Base-by-base conservation (phyloP, 2,113 vertebrate genomes). In the Hoplias malabaricus region DNA sequence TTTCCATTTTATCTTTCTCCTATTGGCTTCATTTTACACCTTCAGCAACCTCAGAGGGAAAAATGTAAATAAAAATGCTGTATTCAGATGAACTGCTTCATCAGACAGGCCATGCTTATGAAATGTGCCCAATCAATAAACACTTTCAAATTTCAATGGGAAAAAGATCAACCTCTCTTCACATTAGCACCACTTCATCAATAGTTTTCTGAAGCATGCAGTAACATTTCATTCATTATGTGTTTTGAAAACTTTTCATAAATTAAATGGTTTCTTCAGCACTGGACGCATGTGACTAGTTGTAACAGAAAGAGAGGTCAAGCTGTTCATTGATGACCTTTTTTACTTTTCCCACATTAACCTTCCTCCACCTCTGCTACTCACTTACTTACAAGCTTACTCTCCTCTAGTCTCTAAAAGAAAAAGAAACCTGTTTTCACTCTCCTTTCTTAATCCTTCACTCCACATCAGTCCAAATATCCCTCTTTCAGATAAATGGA, bases 371-470 rank as follows among this genome's bases (percentile, higher is more conserved):
- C 69, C 77, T 57, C 67, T 57, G 56, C 56, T 38, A 38, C 43
- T 54, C 53, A 68, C n/a, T 53, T n/a, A n/a, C n/a, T n/a, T n/a
- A n/a, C 25, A 25, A 72, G 31, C 34, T 71, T 73, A 12, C 29
- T 69, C 69, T 53, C 62, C 59, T 13, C 62, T 38, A 34, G 38
- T 4, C 25, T 73, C 27, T 14, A 13, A 27, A 13, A 27, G 23
- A 27, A 27, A 61, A 61, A 61, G 2, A 61, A 69, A 36, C 65
- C 82, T 34, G 48, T 66, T 78, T 65, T 38, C 43, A 46, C 50
- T 75, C 48, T 42, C 11, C 29, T 79, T 82, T 80, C 88, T 86
- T 83, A 85, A 89, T 80, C 87, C 84, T 73, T 81, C 40, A 48
- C 71, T 62, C 59, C 59, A n/a, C 59, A 63, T n/a, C 59, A 36